phyloP scores from a whole-genome alignment of 2,888 invertebrate species.

The Polyommatus icarus region DNA sequence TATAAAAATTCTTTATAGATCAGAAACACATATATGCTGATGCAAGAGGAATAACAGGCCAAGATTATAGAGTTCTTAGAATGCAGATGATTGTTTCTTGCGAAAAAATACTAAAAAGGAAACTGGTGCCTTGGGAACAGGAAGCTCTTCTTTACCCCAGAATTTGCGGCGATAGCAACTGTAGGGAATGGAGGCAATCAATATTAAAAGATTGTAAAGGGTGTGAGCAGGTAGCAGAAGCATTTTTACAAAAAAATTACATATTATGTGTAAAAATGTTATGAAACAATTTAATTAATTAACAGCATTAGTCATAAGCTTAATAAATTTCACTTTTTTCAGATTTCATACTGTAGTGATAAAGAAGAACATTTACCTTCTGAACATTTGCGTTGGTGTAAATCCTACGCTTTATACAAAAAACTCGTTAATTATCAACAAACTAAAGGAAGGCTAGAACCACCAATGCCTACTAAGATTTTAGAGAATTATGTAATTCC shows the following conservation, averaged over 20 bases:
- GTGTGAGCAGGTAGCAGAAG: conserved; percentile 76
- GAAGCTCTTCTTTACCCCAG: conserved; percentile 85
- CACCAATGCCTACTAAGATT: conserved; percentile 78
- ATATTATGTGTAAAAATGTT: no score
- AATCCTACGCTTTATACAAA: conserved; percentile 81
- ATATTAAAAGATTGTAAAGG: conserved; percentile 76
- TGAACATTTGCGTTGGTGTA: conserved; percentile 82
- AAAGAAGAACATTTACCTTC: conserved; percentile 73
- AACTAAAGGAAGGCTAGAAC: conserved; percentile 79
- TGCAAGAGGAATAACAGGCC: conserved; percentile 71
- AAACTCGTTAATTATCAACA: conserved; percentile 81
- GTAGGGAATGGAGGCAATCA: conserved; percentile 77
- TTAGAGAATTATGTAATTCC: conserved; percentile 56
- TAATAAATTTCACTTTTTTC: conserved; percentile 31
- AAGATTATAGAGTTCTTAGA: conserved; percentile 82
- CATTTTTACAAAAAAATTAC: not conserved
- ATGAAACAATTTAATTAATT: no score
- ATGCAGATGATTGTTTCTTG: conserved; percentile 82
- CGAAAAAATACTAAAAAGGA: conserved; percentile 79
- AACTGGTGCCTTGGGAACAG: conserved; percentile 83
- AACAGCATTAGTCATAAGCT: not conserved
- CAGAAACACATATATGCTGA: conserved; percentile 77
- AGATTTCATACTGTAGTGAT: conserved; percentile 79
- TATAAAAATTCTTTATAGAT: conserved; percentile 53
- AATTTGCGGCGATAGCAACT: conserved; percentile 77